Evolutionary conservation across 2,113 vertebrate genomes (phyloP), one percentile per base, ranked within the genome.

Genomic region (Perca schrenkii): DNA sequence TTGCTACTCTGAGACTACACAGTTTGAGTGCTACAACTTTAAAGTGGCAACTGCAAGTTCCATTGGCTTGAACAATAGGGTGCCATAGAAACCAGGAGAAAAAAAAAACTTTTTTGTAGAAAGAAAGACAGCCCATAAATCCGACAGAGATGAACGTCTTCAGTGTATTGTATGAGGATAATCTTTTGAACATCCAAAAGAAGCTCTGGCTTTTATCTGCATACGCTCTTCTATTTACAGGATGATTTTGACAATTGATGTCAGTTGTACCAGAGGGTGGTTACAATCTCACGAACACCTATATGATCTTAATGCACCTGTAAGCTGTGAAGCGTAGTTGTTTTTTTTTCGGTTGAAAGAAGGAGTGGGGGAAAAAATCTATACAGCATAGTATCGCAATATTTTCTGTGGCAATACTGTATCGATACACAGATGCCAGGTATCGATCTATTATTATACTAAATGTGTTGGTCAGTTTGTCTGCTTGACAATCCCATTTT

Each of bases 41-140:
- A 91, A 90, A 91, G 90, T 81, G 69, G 69, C 15, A 46, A 74
- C 64, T 78, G 75, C 60, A 64, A 82, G 69, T 81, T 83, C 56
- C 79, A 78, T 58, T 60, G 72, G 72, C 83, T 77, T 31, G 28
- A 86, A 78, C 84, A 17, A 43, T 16, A 25, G 80, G 73, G 56
- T 74, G 72, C 82, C 63, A 40, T 43, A 69, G 54, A 68, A 80
- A 86, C 54, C 36, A 53, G 31, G 77, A 22, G 4, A 6, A 47
- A 22, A 58, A 62, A 54, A 76, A 62, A 54, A 78, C 50, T 60
- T 69, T 53, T 75, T 56, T 78, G 80, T 34, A 14, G 31, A 67
- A 73, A 80, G 61, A 80, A 28, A 66, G 72, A 69, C 57, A 8
- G 34, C 22, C 57, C 47, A 49, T 66, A 50, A 74, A 69, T 85